Percentiles rank a stretch among this genome's conserved stretches.
Evolutionary conservation across 2,797 vertebrate genomes (phyloP).

Genomic region (Mycteria americana): DNA sequence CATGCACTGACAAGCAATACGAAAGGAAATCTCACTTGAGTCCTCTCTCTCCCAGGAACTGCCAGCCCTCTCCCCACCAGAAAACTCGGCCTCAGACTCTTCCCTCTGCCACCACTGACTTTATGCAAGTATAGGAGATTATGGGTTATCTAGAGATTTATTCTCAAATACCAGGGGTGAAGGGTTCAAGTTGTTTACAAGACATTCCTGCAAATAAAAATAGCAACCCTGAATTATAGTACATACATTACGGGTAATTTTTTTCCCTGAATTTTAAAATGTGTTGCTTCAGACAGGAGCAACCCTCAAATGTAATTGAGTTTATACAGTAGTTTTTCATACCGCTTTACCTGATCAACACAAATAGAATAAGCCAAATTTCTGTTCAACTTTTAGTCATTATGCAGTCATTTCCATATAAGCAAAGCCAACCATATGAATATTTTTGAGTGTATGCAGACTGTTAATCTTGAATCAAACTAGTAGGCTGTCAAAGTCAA

Average conservation of each 20-base stretch:
- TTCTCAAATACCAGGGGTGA: not conserved
- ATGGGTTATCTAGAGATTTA: not conserved
- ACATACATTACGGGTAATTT: not conserved
- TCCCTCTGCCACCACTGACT: not conserved
- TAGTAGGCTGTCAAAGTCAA: not conserved
- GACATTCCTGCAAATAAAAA: not conserved
- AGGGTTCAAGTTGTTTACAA: not conserved
- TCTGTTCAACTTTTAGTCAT: not conserved
- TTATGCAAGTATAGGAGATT: not conserved
- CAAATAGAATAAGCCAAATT: not conserved
- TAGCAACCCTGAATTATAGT: not conserved
- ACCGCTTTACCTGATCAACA: not conserved
- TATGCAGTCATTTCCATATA: not conserved
- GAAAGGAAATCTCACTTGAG: not conserved
- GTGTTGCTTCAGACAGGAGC: not conserved
- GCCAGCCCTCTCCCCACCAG: not conserved
- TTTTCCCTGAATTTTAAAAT: not conserved
- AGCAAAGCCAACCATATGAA: not conserved
- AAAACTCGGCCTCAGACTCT: not conserved
- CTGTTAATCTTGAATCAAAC: not conserved
- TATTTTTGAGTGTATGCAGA: not conserved
- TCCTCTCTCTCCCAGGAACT: not conserved
- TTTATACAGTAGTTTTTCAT: not conserved
- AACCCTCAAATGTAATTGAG: not conserved
- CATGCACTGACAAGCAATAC: accelerated